Conservation (phyloP, 2,888 invertebrate species). For the Nemoura dubitans region DNA sequence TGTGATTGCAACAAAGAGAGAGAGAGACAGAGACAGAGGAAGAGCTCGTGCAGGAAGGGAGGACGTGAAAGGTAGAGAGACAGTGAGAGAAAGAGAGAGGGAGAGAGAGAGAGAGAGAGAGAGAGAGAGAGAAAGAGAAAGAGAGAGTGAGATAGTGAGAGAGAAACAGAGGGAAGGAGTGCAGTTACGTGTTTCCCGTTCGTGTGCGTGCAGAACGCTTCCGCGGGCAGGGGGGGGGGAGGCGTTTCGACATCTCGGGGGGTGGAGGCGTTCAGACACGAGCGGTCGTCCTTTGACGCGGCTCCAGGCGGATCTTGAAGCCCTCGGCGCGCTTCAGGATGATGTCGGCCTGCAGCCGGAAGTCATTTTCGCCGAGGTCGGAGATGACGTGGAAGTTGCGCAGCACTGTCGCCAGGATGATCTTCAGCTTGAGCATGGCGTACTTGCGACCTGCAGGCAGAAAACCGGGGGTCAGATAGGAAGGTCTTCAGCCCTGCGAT, state of each 20-base stretch:
- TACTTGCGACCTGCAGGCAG: constrained; percentile 74
- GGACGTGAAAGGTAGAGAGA: too few relatives aligned
- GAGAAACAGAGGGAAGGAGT: not conserved
- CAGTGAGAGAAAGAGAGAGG: not conserved
- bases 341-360: constrained; percentile 78
- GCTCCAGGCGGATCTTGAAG: constrained; percentile 75
- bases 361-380: constrained; percentile 73
- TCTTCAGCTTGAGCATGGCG: constrained; percentile 82
- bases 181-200: not conserved
- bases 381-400: constrained; percentile 77
- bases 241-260: not conserved
- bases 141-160: not conserved
- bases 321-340: constrained; percentile 81
- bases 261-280: not conserved
- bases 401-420: constrained; percentile 77
- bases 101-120: not conserved
- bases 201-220: not conserved
- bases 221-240: not conserved
- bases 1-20: not conserved
- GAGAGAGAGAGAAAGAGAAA: too few relatives aligned
- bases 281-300: constrained; percentile 64
- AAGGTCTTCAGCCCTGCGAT: too few relatives aligned
- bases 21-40: not conserved
- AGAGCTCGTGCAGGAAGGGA: too few relatives aligned
- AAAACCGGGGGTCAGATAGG: not conserved